Conservation (phyloP, 2,888 invertebrate species). For the Candidula unifasciata region DNA sequence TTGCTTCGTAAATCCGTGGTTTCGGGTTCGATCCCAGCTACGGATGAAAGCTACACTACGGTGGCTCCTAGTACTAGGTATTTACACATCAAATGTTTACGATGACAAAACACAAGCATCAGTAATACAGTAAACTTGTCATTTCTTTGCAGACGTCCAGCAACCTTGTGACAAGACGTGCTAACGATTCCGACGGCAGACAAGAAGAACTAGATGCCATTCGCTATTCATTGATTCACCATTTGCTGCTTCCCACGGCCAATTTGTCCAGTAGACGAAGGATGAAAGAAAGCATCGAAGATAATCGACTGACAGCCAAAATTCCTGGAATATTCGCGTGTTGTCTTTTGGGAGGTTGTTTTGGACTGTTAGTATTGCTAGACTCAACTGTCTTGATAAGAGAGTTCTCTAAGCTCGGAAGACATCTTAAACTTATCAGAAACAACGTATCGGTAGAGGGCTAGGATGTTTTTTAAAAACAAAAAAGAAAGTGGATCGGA, state of each 20-base stretch:
- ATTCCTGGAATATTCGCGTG: conserved; percentile 15
- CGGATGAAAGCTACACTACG: too few species aligned
- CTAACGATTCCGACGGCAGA: neutral
- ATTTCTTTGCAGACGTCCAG: neutral
- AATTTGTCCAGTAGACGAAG: conserved; percentile 4
- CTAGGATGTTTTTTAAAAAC: too few species aligned
- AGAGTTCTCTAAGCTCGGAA: too few species aligned
- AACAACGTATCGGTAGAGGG: too few species aligned
- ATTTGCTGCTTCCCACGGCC: neutral
- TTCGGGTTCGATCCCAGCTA: too few species aligned
- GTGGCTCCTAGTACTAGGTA: too few species aligned
- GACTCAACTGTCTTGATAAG: neutral
- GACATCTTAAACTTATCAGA: too few species aligned
- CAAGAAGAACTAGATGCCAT: neutral
- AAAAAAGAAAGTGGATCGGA: too few species aligned
- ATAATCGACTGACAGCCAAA: neutral
- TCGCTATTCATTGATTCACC: neutral
- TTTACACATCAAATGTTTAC: neutral
- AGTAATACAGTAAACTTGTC: neutral
- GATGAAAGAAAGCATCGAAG: neutral
- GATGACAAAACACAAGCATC: neutral
- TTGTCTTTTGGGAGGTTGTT: neutral
- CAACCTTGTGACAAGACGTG: too few species aligned
- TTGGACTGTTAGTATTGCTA: neutral
- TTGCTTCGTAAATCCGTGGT: too few species aligned